Percentiles rank a stretch among this genome's conserved stretches.
Evolutionary conservation across 2,113 vertebrate genomes (phyloP).

Genomic region (Anseranas semipalmata): DNA sequence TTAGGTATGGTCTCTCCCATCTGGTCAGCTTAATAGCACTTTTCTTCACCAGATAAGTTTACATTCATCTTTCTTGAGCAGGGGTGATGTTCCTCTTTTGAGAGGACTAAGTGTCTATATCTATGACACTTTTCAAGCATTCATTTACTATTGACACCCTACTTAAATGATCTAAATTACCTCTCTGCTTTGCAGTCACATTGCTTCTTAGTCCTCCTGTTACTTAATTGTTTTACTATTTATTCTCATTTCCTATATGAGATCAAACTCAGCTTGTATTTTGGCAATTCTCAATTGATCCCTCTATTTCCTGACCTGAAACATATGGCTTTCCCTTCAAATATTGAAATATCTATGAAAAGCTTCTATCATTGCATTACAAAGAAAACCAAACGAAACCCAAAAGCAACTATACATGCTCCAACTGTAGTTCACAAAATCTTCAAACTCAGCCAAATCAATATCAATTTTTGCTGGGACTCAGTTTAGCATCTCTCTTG

Average conservation of each 20-base stretch:
- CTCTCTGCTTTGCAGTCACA: background rate
- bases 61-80: background rate
- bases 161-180: background rate
- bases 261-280: background rate
- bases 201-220: background rate
- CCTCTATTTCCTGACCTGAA: constrained; percentile 20
- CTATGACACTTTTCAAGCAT: background rate
- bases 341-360: constrained; percentile 35
- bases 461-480: constrained; percentile 62
- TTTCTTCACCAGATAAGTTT: background rate
- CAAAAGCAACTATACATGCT: constrained; percentile 24
- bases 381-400: constrained; percentile 35
- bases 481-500: constrained; percentile 58
- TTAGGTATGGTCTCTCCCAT: background rate
- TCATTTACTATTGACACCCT: background rate
- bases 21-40: background rate
- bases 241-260: background rate
- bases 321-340: background rate
- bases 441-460: constrained; percentile 51
- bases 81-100: background rate
- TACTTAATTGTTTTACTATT: background rate
- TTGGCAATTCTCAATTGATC: background rate
- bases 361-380: constrained; percentile 18
- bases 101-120: background rate
- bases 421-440: constrained; percentile 10